Base-by-base conservation (phyloP, 1,140 invertebrate species). In the Sarcophaga peregrina region DNA sequence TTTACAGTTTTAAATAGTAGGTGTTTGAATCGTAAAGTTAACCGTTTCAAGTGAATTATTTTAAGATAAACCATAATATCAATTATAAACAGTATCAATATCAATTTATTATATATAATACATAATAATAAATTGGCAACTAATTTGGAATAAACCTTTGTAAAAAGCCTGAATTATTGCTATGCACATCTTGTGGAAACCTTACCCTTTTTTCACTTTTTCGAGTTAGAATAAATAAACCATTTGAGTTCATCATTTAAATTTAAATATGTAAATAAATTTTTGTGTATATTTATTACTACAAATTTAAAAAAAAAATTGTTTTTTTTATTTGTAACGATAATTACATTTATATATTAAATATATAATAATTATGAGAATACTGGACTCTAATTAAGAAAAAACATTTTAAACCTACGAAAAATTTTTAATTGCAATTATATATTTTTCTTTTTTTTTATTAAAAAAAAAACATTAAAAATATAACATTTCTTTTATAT, bases 211-310 rank as follows among this genome's bases (percentile, higher is more conserved):
- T 37, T 37, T 37, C 25, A 37, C 25, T 37, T 1, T 37, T 4
- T 37, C 25, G 1, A 37, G n/a, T 37, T 4, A 37, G 1, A 37
- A 37, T 37, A 37, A 37, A 37, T 37, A 37, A 37, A 37, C 25
- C 1, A 37, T 37, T 37, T 37, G 25, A 37, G 25, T 37, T 37
- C 25, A 37, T 37, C 8, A 20, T 68, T 68, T 20, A 20, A 20
- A 20, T 68, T 68, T 68, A 68, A 68, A 68, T 68, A 68, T 68
- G 62, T 68, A 68, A 68, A 68, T 68, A 68, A 68, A 68, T 68
- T 17, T 58, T 68, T 68, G 62, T 68, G 62, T 68, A 68, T 68
- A 68, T 68, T 68, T 68, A 68, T 68, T 5, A 68, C 62, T 68
- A 68, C 62, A 68, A 68, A 68, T 68, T n/a, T 20, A 68, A 68